Base-by-base conservation (phyloP, 2,113 vertebrate genomes). In the Spermophilus dauricus region DNA sequence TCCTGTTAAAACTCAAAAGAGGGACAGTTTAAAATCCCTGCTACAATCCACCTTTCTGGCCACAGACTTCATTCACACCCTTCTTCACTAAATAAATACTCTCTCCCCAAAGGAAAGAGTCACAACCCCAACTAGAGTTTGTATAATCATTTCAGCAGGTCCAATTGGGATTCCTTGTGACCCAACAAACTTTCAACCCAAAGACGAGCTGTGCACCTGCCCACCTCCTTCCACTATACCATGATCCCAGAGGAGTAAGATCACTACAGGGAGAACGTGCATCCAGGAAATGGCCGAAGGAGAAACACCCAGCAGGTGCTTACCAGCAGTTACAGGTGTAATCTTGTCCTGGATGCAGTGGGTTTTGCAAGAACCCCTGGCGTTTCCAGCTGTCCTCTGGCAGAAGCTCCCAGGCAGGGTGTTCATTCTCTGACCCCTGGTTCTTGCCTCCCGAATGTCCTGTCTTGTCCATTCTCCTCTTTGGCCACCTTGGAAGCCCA, bases 341-440 rank as follows among this genome's bases (percentile, higher is more conserved):
- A 30, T 22, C n/a, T n/a, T 58, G 34, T 13, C 0, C 0, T 4
- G n/a, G 12, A 26, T 1, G 16, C 4, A 9, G 1, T 0, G 13
- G 3, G n/a, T 32, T 69, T 30, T 1, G 3, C 14, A 86, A 30
- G 58, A 53, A 28, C 22, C 32, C 45, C 69, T 22, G 45, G 34
- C 30, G 4, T 45, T 16, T 8, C 30, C 58, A 56, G 45, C 45
- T 45, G 18, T 13, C n/a, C 56, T 65, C 48, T 30, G 39, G 53
- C 17, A 56, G n/a, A 32, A 42, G 7, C 14, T 7, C 39, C 42
- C 56, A 75, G 69, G 20, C 45, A 37, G 39, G 17, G 4, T 45
- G n/a, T 8, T 84, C 42, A 56, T 56, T 56, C 56, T 42, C 56
- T 42, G 58, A 34, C 30, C 28, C 58, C 16, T 20, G 26, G 11